These are phyloP conservation scores for Macquaria australasica DNA, from an alignment of 2,113 vertebrate genomes.

Conservation along the genomic window DNA sequence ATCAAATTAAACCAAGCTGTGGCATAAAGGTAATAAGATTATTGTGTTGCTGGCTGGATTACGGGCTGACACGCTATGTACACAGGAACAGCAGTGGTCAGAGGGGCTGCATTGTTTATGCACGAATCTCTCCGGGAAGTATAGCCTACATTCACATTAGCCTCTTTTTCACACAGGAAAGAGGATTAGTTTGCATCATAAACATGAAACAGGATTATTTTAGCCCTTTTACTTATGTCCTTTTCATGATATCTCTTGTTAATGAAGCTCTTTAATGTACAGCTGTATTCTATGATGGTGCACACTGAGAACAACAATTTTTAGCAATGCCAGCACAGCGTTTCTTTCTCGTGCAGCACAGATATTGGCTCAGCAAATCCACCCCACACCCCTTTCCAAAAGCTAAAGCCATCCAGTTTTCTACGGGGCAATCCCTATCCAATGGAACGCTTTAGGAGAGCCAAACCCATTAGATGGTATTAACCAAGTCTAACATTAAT, in stretches of 20 bases:
- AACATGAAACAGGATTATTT: constrained; percentile 71
- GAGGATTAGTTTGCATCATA: constrained; percentile 71
- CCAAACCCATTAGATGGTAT: constrained; percentile 39
- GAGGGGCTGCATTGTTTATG: constrained; percentile 70
- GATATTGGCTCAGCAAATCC: constrained; percentile 31
- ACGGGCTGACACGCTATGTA: constrained; percentile 46
- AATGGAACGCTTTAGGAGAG: constrained; percentile 7
- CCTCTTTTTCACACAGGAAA: constrained; percentile 63
- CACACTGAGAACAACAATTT: constrained; percentile 16
- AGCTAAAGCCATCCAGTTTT: constrained; percentile 22
- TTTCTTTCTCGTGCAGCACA: constrained; percentile 8
- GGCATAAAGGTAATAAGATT: constrained; percentile 76
- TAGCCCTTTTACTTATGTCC: constrained; percentile 51
- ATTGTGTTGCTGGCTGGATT: constrained; percentile 74
- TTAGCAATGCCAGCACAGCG: constrained; percentile 16
- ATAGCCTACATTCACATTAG: constrained; percentile 64
- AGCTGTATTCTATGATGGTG: constrained; percentile 16
- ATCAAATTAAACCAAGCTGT: constrained; percentile 70
- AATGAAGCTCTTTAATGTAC: constrained; percentile 62
- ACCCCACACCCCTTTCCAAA: neutral
- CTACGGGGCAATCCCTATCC: constrained; percentile 1
- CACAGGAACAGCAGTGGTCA: constrained; percentile 65
- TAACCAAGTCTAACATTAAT: constrained; percentile 39
- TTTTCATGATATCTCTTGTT: constrained; percentile 47
- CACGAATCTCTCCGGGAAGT: constrained; percentile 47